These are phyloP conservation scores for Oreochromis niloticus DNA, from an alignment of 2,113 vertebrate species.

Conservation along the genomic window DNA sequence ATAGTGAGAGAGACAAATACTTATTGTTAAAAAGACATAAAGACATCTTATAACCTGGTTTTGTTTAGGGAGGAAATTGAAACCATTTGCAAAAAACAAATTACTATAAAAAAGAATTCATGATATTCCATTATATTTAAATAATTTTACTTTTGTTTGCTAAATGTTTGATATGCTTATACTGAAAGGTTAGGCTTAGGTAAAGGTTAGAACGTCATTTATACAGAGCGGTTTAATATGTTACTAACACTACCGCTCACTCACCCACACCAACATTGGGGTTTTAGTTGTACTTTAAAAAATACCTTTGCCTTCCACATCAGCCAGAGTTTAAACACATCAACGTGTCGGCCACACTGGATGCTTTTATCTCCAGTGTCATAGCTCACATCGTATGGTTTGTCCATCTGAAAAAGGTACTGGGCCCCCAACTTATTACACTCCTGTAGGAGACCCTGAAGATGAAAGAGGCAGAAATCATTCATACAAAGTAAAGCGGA, in stretches of 20 bases:
- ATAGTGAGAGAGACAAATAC: not conserved
- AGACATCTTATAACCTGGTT: not conserved
- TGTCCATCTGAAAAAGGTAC: not conserved
- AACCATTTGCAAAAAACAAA: not conserved
- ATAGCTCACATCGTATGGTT: not conserved
- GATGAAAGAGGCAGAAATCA: not conserved
- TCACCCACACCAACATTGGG: fast-evolving
- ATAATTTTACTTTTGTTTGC: not conserved
- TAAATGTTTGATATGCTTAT: not conserved
- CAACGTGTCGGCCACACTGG: not conserved
- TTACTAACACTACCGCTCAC: not conserved
- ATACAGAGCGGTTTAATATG: not conserved
- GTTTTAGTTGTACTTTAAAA: not conserved
- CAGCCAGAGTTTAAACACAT: not conserved
- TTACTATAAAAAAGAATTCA: not conserved
- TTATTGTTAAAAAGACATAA: not conserved
- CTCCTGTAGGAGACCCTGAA: not conserved
- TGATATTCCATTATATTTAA: not conserved
- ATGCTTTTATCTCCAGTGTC: not conserved
- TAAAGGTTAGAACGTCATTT: fast-evolving
- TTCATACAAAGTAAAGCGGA: not conserved
- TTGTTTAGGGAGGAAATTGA: not conserved
- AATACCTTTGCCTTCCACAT: not conserved
- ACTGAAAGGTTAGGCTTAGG: not conserved
- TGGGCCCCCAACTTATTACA: not conserved